A percentile compares a stretch with the other conserved stretches of the same genome.
Evolutionary conservation across 2,888 invertebrate species (phyloP).

Genomic region (Drosophila multiciliata): DNA sequence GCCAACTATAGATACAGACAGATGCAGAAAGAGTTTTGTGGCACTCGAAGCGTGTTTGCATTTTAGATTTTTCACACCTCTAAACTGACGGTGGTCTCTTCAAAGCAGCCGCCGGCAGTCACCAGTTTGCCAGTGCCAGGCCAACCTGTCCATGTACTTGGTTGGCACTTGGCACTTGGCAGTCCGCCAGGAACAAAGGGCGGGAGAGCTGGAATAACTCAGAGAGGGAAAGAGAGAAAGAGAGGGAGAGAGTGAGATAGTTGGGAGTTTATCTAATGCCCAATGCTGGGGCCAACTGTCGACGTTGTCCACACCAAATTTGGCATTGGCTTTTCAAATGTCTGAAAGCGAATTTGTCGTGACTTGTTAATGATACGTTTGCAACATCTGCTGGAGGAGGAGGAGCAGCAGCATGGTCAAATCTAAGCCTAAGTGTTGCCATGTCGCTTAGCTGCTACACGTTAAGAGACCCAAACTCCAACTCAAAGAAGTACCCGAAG

Average conservation of each 20-base stretch:
- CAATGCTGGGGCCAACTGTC: slow-evolving; percentile 46
- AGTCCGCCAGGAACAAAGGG: slow-evolving; percentile 49
- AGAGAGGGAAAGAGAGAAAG: neutral
- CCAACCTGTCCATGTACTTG: slow-evolving; percentile 65
- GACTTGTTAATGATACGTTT: slow-evolving; percentile 83
- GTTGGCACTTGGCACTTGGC: slow-evolving; percentile 56
- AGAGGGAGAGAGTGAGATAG: neutral
- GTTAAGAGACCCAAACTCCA: slow-evolving; percentile 6
- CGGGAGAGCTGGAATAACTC: neutral
- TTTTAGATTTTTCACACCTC: slow-evolving; percentile 80
- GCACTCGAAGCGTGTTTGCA: slow-evolving; percentile 69
- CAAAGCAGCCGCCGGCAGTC: slow-evolving; percentile 74
- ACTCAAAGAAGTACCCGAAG: neutral
- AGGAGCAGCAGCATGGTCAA: slow-evolving; percentile 25
- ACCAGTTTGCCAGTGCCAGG: slow-evolving; percentile 24
- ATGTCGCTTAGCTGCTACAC: slow-evolving; percentile 76
- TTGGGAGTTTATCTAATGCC: slow-evolving; percentile 76
- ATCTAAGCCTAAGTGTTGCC: slow-evolving; percentile 71
- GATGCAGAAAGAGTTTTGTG: slow-evolving; percentile 20
- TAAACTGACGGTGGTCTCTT: slow-evolving; percentile 68
- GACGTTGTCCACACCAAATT: slow-evolving; percentile 72
- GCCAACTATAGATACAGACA: slow-evolving; percentile 11
- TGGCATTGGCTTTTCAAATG: slow-evolving; percentile 77
- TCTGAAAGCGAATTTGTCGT: slow-evolving; percentile 82
- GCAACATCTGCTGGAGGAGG: slow-evolving; percentile 17